A percentile compares a stretch with the other conserved stretches of the same genome.
These are phyloP conservation scores for Crotalus horridus DNA, from an alignment of 2,113 vertebrate genomes.

Conservation along the genomic window DNA sequence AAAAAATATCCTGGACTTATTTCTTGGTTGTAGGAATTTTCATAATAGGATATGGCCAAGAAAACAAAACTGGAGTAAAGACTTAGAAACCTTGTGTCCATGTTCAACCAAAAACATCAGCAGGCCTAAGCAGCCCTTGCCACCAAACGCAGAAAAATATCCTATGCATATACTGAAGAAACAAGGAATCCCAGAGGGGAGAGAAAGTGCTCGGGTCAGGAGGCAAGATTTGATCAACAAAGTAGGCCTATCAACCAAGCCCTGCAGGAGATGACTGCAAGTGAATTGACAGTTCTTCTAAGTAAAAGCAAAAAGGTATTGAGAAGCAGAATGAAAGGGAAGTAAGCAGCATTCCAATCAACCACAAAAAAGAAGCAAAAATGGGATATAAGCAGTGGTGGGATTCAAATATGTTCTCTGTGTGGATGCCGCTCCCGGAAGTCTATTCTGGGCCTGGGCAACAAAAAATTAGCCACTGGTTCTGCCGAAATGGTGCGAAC, in stretches of 20 bases:
- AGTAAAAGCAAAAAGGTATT: not conserved
- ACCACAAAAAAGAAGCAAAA: not conserved
- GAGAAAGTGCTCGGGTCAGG: not conserved
- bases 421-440: too few relatives aligned
- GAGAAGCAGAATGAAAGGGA: not conserved
- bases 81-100: not conserved
- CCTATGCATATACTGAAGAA: not conserved
- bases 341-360: not conserved
- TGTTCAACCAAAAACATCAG: not conserved
- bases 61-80: not conserved
- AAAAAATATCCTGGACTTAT: not conserved
- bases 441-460: too few relatives aligned
- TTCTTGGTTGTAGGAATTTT: not conserved
- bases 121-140: not conserved
- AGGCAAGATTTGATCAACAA: not conserved
- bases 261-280: not conserved
- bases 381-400: not conserved
- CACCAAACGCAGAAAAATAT: not conserved
- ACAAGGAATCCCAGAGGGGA: not conserved
- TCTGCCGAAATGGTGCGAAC: too few relatives aligned
- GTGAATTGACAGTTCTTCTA: not conserved
- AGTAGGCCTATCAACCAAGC: not conserved
- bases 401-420: too few relatives aligned
- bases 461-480: too few relatives aligned
- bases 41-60: not conserved